phyloP scores from a whole-genome alignment of 2,888 invertebrate species.

The Torymus tubicola region DNA sequence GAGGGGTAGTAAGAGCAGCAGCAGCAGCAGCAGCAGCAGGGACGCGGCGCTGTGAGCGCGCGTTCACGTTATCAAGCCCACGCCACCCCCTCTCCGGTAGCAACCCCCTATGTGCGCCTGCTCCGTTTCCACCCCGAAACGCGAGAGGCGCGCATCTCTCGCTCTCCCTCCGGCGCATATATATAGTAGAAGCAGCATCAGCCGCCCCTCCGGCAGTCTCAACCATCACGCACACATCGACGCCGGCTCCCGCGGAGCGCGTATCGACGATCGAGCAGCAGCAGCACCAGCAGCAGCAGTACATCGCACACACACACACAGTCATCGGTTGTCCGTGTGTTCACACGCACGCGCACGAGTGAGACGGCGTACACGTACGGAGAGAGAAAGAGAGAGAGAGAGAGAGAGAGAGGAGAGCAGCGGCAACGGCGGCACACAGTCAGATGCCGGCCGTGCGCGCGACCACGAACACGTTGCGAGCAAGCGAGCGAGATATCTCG shows the following conservation, averaged over 20 bases:
- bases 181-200: not conserved
- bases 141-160: slow-evolving; percentile 19
- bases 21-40: not conserved
- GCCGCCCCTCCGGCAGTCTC: slow-evolving; percentile 7
- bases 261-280: slow-evolving; percentile 12
- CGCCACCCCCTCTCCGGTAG: slow-evolving; percentile 17
- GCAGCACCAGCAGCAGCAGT: slow-evolving; percentile 1
- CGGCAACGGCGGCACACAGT: slow-evolving; percentile 66
- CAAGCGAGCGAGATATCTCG: slow-evolving; percentile 17
- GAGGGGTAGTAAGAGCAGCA: too few species aligned
- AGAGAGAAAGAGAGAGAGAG: too few species aligned
- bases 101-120: slow-evolving; percentile 29
- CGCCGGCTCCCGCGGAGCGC: slow-evolving; percentile 20
- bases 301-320: slow-evolving; percentile 8
- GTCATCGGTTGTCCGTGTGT: not conserved
- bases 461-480: slow-evolving; percentile 26
- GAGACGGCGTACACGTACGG: not conserved
- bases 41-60: not conserved
- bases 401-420: not conserved
- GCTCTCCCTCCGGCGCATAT: slow-evolving; percentile 10
- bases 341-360: slow-evolving; percentile 2
- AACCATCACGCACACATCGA: not conserved
- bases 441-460: slow-evolving; percentile 72
- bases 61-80: too few species aligned
- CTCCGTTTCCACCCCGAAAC: slow-evolving; percentile 45